Percentiles rank a stretch among this genome's conserved stretches.
Evolutionary conservation across 2,888 invertebrate genomes (phyloP).

Genomic region (Ganaspis brasiliensis): DNA sequence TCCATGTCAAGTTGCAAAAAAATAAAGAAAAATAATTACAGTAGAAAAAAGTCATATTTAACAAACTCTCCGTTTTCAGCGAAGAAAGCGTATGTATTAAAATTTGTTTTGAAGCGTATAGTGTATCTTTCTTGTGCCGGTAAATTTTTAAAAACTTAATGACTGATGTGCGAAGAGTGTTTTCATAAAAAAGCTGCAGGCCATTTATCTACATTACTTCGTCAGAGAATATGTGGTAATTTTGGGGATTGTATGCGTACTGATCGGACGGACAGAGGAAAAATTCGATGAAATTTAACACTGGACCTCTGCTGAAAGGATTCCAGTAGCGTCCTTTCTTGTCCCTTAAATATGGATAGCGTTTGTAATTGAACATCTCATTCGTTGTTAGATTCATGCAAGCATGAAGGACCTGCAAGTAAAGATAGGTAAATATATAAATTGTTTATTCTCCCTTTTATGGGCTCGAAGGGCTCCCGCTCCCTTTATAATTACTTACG

Average conservation of each 20-base stretch:
- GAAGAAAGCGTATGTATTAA: slow-evolving; percentile 26
- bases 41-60: slow-evolving; percentile 18
- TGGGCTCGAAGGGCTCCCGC: no score
- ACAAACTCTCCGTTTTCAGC: background rate
- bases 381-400: slow-evolving; percentile 97
- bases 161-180: no score
- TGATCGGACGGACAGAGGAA: slow-evolving; percentile 93
- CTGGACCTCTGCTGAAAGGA: slow-evolving; percentile 94
- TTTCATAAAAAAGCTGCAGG: background rate
- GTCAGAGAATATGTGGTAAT: slow-evolving; percentile 85
- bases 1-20: slow-evolving; percentile 1
- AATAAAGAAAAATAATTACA: background rate
- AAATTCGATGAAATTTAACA: slow-evolving; percentile 93
- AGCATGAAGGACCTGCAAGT: slow-evolving; percentile 91
- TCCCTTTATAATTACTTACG: no score
- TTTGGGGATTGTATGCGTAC: slow-evolving; percentile 85
- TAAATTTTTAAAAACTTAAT: background rate
- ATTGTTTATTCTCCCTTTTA: no score
- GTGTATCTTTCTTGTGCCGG: slow-evolving; percentile 11
- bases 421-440: slow-evolving; percentile 62
- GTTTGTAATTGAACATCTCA: slow-evolving; percentile 96
- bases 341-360: slow-evolving; percentile 94
- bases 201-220: slow-evolving; percentile 78
- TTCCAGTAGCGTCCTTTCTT: slow-evolving; percentile 94
- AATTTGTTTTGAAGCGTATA: slow-evolving; percentile 18